Base-by-base conservation (phyloP, 2,888 invertebrate genomes). In the Lasioglossum vierecki region DNA sequence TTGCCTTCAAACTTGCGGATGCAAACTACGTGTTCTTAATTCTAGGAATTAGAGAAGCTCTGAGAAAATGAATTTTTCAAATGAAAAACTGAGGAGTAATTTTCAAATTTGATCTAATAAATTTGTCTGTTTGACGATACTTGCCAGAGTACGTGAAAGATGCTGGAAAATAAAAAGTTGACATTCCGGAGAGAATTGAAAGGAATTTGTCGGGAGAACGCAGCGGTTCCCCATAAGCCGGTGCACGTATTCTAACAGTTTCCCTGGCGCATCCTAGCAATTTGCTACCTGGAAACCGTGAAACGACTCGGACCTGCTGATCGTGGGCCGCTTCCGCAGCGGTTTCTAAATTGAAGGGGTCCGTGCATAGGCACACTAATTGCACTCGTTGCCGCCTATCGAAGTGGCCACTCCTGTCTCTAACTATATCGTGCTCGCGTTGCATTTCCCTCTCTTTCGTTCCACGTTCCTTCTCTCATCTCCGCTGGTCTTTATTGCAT, bases 291-390 rank as follows among this genome's bases (percentile, higher is more conserved):
- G 68, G 57, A 70, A 76, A 80, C 75, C 68, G 77, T 83, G 68
- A 86, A 86, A 86, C 83, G 75, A 76, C 57, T 82, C 70, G 74
- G 80, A 79, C 76, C 60, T 80, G 75, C 79, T 71, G 71, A 77
- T 80, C 80, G 82, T 66, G 46, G 66, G 66, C 73, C 73, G 86
- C 53, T 76, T 74, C 68, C 76, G 49, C 44, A 60, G 76, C 79
- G 82, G 76, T 76, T 85, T 75, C 77, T 78, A 81, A 71, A 78
- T 81, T 76, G 79, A 79, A 73, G 71, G 30, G 74, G 60, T 74
- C 77, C 66, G 63, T 68, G 41, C 68, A 63, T 53, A 49, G 57
- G 68, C 41, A n/a, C 60, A 53, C 70, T 84, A 82, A 84, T 78
- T 82, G 82, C 74, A 63, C 75, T 78, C 74, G 73, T 84, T 82